These are phyloP conservation scores for Ectemnius continuus DNA, from an alignment of 2,888 invertebrate species.

Conservation along the genomic window DNA sequence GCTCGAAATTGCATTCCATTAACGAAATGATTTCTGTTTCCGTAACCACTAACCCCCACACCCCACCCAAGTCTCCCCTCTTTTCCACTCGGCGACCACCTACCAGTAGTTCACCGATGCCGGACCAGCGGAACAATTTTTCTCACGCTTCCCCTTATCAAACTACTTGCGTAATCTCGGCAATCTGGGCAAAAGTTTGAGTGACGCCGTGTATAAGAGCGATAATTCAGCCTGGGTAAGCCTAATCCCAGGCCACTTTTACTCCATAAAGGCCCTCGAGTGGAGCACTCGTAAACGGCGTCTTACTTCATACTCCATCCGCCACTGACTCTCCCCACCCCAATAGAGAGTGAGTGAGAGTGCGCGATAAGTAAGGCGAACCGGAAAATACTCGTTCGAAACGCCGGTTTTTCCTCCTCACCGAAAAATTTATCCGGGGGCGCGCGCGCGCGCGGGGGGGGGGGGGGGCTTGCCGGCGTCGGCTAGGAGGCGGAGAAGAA, in stretches of 20 bases:
- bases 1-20: background rate
- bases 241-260: background rate
- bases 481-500: background rate
- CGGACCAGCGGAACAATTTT: slow-evolving; percentile 3
- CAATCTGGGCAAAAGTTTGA: too few species aligned
- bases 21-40: background rate
- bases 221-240: background rate
- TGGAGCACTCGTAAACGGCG: slow-evolving; percentile 1
- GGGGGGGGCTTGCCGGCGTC: background rate
- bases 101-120: background rate
- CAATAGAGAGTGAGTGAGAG: background rate
- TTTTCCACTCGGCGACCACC: background rate
- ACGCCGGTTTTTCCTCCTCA: background rate
- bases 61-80: background rate
- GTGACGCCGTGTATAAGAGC: background rate
- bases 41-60: background rate
- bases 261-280: slow-evolving; percentile 1
- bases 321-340: too few species aligned
- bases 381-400: slow-evolving; percentile 7
- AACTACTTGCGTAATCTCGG: too few species aligned
- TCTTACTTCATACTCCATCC: too few species aligned
- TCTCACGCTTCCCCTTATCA: background rate
- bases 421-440: background rate
- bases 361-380: slow-evolving; percentile 15
- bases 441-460: background rate